Conservation (phyloP, 1,140 invertebrate genomes). For the Drosophila asahinai region DNA sequence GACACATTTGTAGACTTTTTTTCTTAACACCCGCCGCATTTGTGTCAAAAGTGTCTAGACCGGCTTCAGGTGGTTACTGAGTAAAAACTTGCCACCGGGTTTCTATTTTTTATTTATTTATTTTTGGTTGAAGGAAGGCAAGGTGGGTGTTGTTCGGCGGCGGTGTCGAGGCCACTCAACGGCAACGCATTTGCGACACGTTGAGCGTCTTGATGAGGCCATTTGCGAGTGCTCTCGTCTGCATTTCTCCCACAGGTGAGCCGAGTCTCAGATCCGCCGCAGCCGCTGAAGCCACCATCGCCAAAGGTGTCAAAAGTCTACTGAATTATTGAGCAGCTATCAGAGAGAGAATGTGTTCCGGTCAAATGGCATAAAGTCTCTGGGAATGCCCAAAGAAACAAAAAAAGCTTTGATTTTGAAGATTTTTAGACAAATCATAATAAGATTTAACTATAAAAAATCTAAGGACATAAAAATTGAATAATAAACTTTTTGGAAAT, state of each 20-base stretch:
- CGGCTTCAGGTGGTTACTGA: constrained; percentile 50
- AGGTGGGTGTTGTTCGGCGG: constrained; percentile 33
- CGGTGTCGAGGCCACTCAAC: constrained; percentile 53
- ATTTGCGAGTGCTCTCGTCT: constrained; percentile 46
- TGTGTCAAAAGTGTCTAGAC: constrained; percentile 83
- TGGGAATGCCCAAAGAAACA: background rate
- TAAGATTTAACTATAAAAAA: background rate
- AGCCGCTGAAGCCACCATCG: constrained; percentile 2
- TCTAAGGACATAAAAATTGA: background rate
- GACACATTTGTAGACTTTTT: constrained; percentile 58
- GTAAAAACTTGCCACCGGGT: constrained; percentile 45
- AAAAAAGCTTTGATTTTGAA: background rate
- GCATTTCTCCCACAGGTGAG: constrained; percentile 14
- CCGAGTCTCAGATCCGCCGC: constrained; percentile 32
- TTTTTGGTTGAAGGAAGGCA: constrained; percentile 8
- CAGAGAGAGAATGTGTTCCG: constrained; percentile 2
- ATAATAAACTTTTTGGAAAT: background rate
- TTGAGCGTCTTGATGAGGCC: constrained; percentile 70
- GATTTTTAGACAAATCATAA: background rate
- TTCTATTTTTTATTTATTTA: constrained; percentile 15
- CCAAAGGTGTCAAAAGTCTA: constrained; percentile 44
- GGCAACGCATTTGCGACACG: constrained; percentile 66
- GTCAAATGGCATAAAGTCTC: constrained; percentile 13
- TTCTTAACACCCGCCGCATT: constrained; percentile 67
- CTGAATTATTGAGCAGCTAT: constrained; percentile 55